These are phyloP conservation scores for Cosmia pyralina DNA, from an alignment of 2,888 invertebrate genomes.

Conservation along the genomic window DNA sequence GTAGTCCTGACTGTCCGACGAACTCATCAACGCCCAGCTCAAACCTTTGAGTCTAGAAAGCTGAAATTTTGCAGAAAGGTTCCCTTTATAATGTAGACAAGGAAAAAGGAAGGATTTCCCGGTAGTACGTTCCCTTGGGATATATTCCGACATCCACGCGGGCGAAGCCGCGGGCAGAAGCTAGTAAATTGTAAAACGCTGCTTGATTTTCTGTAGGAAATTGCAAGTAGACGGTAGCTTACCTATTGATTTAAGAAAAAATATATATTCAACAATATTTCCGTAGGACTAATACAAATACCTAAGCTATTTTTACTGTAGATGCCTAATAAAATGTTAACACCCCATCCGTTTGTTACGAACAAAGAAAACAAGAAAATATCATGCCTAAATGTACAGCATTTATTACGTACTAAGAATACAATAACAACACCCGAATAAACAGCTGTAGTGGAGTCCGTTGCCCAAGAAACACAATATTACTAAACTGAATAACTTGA, in stretches of 20 bases:
- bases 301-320: not conserved
- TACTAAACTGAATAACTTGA: slow-evolving; percentile 22
- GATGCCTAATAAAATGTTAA: not conserved
- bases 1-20: too few species aligned
- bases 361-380: slow-evolving; percentile 1
- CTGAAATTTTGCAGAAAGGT: too few species aligned
- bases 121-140: too few species aligned
- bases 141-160: too few species aligned
- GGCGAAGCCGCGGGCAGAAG: too few species aligned
- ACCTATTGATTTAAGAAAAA: not conserved
- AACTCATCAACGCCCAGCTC: too few species aligned
- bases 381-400: not conserved
- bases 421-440: slow-evolving; percentile 13
- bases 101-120: too few species aligned
- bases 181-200: not conserved
- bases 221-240: not conserved
- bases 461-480: slow-evolving; percentile 26
- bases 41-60: too few species aligned
- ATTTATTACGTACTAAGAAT: slow-evolving; percentile 12
- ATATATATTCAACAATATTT: not conserved
- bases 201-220: not conserved
- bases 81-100: too few species aligned
- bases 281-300: not conserved
- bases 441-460: slow-evolving; percentile 22
- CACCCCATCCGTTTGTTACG: not conserved